These are phyloP conservation scores for Anastrepha ludens DNA, from an alignment of 1,140 invertebrate genomes.

Conservation along the genomic window DNA sequence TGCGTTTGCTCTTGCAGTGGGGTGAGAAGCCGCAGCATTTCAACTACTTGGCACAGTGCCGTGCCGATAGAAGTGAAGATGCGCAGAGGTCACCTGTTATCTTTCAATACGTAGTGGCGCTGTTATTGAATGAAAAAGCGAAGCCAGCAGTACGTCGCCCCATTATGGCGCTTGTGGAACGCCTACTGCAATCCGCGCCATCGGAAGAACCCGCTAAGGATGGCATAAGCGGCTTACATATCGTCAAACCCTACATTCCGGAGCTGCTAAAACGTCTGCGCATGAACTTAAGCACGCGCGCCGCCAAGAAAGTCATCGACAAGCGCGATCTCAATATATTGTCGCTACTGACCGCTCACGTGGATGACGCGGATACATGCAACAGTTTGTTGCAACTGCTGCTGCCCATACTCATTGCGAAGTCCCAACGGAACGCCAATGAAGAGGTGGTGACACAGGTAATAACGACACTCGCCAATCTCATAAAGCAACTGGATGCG, in stretches of 20 bases:
- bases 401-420: slow-evolving; percentile 84
- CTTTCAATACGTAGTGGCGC: slow-evolving; percentile 77
- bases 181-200: slow-evolving; percentile 78
- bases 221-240: slow-evolving; percentile 64
- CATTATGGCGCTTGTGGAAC: slow-evolving; percentile 87
- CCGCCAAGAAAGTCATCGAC: slow-evolving; percentile 74
- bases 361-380: slow-evolving; percentile 80
- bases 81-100: slow-evolving; percentile 54
- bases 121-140: slow-evolving; percentile 82
- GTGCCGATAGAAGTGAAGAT: slow-evolving; percentile 69
- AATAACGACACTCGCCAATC: slow-evolving; percentile 83
- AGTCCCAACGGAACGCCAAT: slow-evolving; percentile 70
- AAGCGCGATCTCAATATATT: slow-evolving; percentile 86
- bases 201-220: slow-evolving; percentile 53
- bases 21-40: slow-evolving; percentile 71
- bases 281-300: slow-evolving; percentile 77
- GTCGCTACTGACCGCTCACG: slow-evolving; percentile 84
- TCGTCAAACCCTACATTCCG: slow-evolving; percentile 80
- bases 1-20: slow-evolving; percentile 88
- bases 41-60: slow-evolving; percentile 58
- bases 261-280: slow-evolving; percentile 84
- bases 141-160: slow-evolving; percentile 80
- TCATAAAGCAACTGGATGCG: slow-evolving; percentile 81
- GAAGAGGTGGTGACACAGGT: slow-evolving; percentile 80
- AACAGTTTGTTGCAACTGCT: slow-evolving; percentile 82